Conservation (phyloP, 2,888 invertebrate species). For the Disparrhopalites patrizii region DNA sequence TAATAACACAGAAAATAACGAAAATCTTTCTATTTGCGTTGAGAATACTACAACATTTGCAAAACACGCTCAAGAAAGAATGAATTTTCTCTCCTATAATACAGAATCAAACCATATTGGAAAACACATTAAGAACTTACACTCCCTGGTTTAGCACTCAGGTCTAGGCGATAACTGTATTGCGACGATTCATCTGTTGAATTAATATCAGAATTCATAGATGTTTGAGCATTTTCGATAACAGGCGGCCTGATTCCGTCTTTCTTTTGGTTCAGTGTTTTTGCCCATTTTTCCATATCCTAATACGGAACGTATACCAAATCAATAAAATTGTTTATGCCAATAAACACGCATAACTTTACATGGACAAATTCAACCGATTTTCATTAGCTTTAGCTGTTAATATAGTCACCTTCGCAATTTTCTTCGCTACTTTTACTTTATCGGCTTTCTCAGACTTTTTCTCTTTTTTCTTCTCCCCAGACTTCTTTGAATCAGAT, state of each 20-base stretch:
- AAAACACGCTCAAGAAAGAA: no score
- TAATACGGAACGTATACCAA: constrained; percentile 42
- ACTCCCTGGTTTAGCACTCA: neutral
- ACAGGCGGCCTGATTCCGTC: constrained; percentile 4
- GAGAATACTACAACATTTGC: no score
- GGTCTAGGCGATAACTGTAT: constrained; percentile 40
- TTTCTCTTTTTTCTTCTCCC: constrained; percentile 22
- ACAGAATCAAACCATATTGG: neutral
- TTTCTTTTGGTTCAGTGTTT: constrained; percentile 89
- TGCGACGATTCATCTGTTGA: constrained; percentile 53
- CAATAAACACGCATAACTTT: neutral
- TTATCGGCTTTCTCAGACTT: constrained; percentile 71
- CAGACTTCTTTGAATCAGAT: neutral
- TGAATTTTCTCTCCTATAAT: neutral
- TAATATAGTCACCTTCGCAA: constrained; percentile 83
- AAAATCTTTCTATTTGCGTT: no score
- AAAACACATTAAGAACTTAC: neutral
- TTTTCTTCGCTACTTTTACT: constrained; percentile 95
- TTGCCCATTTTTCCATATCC: constrained; percentile 93
- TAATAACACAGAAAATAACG: no score
- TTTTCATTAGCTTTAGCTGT: no score
- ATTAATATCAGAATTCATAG: neutral
- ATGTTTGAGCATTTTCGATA: constrained; percentile 4
- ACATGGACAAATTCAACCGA: neutral
- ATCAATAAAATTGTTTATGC: neutral